These are phyloP conservation scores for Petaurus breviceps DNA, from an alignment of 2,113 vertebrate genomes.

Conservation along the genomic window DNA sequence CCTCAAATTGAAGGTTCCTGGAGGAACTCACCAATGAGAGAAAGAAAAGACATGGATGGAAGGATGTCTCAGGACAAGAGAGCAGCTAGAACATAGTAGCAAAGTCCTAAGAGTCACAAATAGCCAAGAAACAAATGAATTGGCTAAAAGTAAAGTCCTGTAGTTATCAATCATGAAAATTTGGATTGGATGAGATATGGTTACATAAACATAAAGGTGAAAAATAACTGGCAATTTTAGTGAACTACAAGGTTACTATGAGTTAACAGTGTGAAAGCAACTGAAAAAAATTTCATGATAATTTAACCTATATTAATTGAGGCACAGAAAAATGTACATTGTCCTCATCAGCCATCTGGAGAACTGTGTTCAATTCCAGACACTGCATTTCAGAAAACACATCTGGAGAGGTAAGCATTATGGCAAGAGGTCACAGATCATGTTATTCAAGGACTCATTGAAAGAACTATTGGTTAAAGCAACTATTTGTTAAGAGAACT, in stretches of 20 bases:
- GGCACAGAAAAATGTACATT: not conserved
- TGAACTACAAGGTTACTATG: not conserved
- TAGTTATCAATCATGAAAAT: not conserved
- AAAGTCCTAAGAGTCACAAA: not conserved
- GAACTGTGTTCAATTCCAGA: not conserved
- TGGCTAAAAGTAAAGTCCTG: not conserved
- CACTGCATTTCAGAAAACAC: not conserved
- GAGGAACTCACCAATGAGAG: not conserved
- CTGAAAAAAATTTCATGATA: not conserved
- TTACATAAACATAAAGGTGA: not conserved
- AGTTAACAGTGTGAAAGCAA: not conserved
- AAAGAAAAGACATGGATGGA: not conserved
- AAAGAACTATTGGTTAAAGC: not conserved
- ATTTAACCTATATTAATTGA: not conserved
- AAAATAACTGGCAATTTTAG: not conserved
- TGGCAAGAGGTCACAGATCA: not conserved
- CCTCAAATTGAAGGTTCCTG: not conserved
- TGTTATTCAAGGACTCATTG: not conserved
- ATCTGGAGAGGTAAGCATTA: not conserved
- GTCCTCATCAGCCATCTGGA: not conserved
- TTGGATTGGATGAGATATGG: not conserved
- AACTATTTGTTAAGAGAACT: not conserved
- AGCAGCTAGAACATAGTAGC: not conserved
- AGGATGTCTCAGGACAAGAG: not conserved
- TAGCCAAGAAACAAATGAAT: not conserved